Percentiles rank a stretch among this genome's conserved stretches.
phyloP scores from a whole-genome alignment of 2,888 invertebrate species.

The Epinotia nisella region DNA sequence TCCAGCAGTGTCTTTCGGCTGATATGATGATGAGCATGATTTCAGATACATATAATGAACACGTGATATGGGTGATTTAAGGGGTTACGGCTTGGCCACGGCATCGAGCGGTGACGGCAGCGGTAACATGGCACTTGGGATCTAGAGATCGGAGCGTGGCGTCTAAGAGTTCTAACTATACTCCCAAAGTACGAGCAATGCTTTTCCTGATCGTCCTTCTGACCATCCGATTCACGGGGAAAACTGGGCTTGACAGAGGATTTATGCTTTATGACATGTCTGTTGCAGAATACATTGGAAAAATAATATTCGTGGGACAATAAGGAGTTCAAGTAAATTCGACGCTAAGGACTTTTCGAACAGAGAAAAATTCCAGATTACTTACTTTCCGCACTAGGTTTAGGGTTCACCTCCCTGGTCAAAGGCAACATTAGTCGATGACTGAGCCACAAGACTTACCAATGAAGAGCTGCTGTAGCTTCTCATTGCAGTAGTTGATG shows the following conservation, averaged over 20 bases:
- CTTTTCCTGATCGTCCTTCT: no score
- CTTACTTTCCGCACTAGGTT: no score
- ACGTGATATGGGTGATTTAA: background rate
- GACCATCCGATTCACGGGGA: no score
- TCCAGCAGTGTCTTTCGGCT: no score
- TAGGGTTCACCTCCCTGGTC: background rate
- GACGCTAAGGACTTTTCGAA: background rate
- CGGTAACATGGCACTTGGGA: no score
- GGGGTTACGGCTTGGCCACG: no score
- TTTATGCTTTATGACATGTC: background rate
- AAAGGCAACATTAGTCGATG: background rate
- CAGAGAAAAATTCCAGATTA: background rate
- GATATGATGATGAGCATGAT: no score
- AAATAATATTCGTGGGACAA: background rate
- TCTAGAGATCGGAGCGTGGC: no score
- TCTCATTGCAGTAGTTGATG: slow-evolving; percentile 99
- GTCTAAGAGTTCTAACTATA: background rate
- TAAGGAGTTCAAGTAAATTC: background rate
- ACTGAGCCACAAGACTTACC: slow-evolving; percentile 80
- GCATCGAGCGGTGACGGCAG: no score
- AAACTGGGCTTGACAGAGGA: no score
- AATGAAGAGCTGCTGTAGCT: slow-evolving; percentile 98
- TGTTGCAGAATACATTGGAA: background rate
- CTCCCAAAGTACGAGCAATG: background rate
- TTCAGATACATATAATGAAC: no score